Conservation (phyloP, 92 coral and sea anemone species). For the Heteractis magnifica region DNA sequence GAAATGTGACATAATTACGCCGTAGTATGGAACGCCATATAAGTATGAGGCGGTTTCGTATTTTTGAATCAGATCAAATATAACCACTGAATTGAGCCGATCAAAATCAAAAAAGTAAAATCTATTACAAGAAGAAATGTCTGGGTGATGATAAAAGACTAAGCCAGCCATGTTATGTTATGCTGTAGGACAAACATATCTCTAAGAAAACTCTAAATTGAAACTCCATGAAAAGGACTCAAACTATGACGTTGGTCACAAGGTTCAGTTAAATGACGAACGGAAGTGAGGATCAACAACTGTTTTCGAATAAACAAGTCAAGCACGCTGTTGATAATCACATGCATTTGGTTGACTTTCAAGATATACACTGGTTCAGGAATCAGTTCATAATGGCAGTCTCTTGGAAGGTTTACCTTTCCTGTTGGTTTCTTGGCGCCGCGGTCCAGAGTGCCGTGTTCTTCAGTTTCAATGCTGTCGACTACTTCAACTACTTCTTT, state of each 20-base stretch:
- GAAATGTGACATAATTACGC: neutral
- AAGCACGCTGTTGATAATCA: neutral
- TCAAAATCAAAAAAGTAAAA: neutral
- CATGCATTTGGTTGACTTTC: neutral
- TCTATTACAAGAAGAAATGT: neutral
- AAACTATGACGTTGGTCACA: neutral
- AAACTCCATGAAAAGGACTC: neutral
- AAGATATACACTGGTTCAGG: neutral
- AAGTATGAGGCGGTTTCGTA: too few relatives aligned
- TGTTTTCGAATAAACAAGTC: neutral
- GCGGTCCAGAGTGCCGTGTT: constrained; percentile 88
- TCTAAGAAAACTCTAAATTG: neutral
- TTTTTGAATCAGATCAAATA: neutral
- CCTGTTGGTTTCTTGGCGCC: constrained; percentile 94
- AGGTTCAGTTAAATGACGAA: neutral
- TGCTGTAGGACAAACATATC: neutral
- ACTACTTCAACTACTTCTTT: constrained; percentile 85
- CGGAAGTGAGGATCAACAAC: neutral
- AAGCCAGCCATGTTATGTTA: too few relatives aligned
- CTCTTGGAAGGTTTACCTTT: constrained; percentile 64
- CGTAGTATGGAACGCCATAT: neutral
- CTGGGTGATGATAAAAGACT: neutral
- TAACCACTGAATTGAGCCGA: neutral
- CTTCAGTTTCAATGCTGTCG: constrained; percentile 81
- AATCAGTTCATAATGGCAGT: constrained; percentile 45